Base-by-base conservation (phyloP, 2,888 invertebrate genomes). In the Philaethria dido region DNA sequence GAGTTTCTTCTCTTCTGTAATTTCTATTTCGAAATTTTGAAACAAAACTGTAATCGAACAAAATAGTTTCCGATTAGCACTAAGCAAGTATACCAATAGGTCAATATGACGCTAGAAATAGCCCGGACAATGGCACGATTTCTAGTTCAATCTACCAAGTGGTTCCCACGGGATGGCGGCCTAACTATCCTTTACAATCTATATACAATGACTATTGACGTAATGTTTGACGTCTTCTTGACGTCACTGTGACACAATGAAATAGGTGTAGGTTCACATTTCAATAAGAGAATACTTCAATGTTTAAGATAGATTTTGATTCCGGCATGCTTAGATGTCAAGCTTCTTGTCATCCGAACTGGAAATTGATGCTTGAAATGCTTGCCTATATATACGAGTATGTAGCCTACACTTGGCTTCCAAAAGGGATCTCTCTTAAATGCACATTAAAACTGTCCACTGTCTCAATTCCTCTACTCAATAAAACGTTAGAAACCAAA, bases 151-250 rank as follows among this genome's bases (percentile, higher is more conserved):
- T 52, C 52, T 16, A 16, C 29, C 52, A 33, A 52, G 29, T 52
- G 29, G n/a, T 4, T 52, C 52, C 52, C 52, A 52, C 52, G 52
- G 52, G 52, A 52, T 16, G 29, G 52, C 14, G 22, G 50, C 13
- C 22, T 50, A n/a, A 25, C 29, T 50, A 25, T 50, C 50, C 50
- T 50, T 25, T 50, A 52, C 29, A 52, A 52, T 16, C 29, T n/a
- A 4, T 16, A 3, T 16, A 50, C 50, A 50, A 50, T 11, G 16
- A 16, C 5, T 4, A 25, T 50, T 11, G 9, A 50, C 11, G 50
- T 29, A 9, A 29, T 16, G 29, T 11, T 1, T 29, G 52, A 52
- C 52, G 52, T 52, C 3, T 14, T 25, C 1, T n/a, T 33, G 52
- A 52, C 52, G 52, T 52, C 52, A 52, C 4, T 0, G 22, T 0